Conservation (phyloP, 2,113 vertebrate species). For the Pseudonaja textilis region DNA sequence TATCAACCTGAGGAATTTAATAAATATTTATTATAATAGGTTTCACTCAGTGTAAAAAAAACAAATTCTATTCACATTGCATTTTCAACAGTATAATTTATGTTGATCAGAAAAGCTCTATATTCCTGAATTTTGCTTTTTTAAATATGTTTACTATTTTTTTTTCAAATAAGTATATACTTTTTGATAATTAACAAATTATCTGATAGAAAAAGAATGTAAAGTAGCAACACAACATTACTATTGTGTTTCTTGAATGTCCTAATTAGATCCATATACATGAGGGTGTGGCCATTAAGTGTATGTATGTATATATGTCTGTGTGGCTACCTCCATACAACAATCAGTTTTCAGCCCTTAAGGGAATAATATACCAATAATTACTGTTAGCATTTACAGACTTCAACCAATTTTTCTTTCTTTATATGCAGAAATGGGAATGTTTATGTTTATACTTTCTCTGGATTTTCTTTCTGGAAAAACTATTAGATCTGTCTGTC, state of each 20-base stretch:
- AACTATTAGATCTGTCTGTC: slow-evolving; percentile 44
- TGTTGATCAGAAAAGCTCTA: slow-evolving; percentile 10
- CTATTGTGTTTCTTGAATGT: slow-evolving; percentile 48
- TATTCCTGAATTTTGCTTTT: slow-evolving; percentile 16
- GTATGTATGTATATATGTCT: neutral
- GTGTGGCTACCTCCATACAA: neutral
- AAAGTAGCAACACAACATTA: slow-evolving; percentile 36
- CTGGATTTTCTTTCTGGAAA: slow-evolving; percentile 55
- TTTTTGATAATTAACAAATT: slow-evolving; percentile 52
- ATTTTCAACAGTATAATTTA: slow-evolving; percentile 18
- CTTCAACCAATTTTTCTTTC: slow-evolving; percentile 22
- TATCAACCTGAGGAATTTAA: slow-evolving; percentile 46
- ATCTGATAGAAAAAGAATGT: slow-evolving; percentile 48
- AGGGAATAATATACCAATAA: slow-evolving; percentile 31
- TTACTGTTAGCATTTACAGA: slow-evolving; percentile 40
- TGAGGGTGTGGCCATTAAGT: slow-evolving; percentile 2
- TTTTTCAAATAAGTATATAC: slow-evolving; percentile 37
- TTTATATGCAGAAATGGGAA: slow-evolving; percentile 32
- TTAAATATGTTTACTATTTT: slow-evolving; percentile 40
- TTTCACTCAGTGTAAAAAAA: slow-evolving; percentile 35
- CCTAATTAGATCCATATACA: slow-evolving; percentile 32
- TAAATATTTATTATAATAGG: slow-evolving; percentile 45
- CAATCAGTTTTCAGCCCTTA: slow-evolving; percentile 45
- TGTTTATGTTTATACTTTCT: neutral
- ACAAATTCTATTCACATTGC: slow-evolving; percentile 32